phyloP scores from a whole-genome alignment of 1,140 invertebrate genomes.

The Araneus ventricosus region DNA sequence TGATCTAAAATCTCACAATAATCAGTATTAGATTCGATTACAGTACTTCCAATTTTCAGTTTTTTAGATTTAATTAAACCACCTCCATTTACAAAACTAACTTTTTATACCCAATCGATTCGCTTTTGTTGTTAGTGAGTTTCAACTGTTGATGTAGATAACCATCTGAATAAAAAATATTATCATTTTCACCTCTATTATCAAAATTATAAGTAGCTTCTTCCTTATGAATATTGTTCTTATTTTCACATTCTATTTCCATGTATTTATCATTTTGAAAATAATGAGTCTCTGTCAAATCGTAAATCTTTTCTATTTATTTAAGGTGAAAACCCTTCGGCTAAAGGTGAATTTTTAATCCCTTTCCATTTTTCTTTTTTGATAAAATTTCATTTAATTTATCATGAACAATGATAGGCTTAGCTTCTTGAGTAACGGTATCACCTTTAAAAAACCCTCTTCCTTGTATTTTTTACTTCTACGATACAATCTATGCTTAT shows the following conservation, averaged over 20 bases:
- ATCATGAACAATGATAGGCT: neutral
- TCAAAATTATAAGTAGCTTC: neutral
- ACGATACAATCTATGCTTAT: neutral
- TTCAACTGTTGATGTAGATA: neutral
- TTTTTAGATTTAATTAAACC: neutral
- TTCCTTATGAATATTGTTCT: neutral
- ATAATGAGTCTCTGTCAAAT: constrained; percentile 32
- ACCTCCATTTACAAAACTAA: neutral
- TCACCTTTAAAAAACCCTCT: neutral
- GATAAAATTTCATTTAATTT: neutral
- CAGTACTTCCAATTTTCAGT: neutral
- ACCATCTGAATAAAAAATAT: constrained; percentile 28
- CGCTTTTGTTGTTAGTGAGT: neutral
- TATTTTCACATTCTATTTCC: neutral
- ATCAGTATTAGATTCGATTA: neutral
- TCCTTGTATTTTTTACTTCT: constrained; percentile 4
- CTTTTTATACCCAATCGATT: neutral
- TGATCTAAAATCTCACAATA: neutral
- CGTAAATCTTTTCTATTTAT: constrained; percentile 30
- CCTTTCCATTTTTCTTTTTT: neutral
- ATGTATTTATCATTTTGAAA: neutral
- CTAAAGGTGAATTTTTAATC: neutral
- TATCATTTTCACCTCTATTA: neutral
- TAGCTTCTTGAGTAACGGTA: neutral
- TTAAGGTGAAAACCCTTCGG: too few relatives aligned